A percentile compares a stretch with the other conserved stretches of the same genome.
These are phyloP conservation scores for Hippocampus abdominalis DNA, from an alignment of 2,113 vertebrate genomes.

Conservation along the genomic window DNA sequence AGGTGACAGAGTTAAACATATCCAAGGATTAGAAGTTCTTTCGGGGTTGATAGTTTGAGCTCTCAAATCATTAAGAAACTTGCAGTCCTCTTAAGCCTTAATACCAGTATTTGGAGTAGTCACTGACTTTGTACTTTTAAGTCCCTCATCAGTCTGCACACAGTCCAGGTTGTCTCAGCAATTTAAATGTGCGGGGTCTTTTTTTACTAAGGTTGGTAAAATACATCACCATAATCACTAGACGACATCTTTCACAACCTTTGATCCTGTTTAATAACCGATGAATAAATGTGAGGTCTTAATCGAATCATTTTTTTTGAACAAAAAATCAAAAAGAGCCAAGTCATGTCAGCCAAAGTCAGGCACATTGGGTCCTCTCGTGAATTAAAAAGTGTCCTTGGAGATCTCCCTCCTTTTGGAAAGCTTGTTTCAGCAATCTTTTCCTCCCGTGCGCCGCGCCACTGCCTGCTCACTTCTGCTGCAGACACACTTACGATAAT, in stretches of 20 bases:
- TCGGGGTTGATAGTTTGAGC: background rate
- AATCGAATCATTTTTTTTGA: slow-evolving; percentile 4
- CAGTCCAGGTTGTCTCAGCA: background rate
- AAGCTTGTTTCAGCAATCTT: slow-evolving; percentile 56
- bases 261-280: background rate
- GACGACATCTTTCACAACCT: background rate
- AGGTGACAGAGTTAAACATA: background rate
- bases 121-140: background rate
- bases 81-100: background rate
- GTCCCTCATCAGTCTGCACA: background rate
- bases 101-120: background rate
- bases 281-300: background rate
- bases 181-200: background rate
- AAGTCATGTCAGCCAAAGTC: slow-evolving; percentile 18
- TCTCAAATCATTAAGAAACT: background rate
- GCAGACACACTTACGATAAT: slow-evolving; percentile 69
- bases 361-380: slow-evolving; percentile 30
- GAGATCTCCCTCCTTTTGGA: slow-evolving; percentile 30
- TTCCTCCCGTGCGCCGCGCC: slow-evolving; percentile 41
- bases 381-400: slow-evolving; percentile 46
- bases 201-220: background rate
- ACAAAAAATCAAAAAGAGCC: background rate
- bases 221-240: background rate
- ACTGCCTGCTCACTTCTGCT: slow-evolving; percentile 37
- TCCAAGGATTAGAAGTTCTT: background rate